These are phyloP conservation scores for Stegophylla sp. DNA, from an alignment of 2,888 invertebrate species.

Conservation along the genomic window DNA sequence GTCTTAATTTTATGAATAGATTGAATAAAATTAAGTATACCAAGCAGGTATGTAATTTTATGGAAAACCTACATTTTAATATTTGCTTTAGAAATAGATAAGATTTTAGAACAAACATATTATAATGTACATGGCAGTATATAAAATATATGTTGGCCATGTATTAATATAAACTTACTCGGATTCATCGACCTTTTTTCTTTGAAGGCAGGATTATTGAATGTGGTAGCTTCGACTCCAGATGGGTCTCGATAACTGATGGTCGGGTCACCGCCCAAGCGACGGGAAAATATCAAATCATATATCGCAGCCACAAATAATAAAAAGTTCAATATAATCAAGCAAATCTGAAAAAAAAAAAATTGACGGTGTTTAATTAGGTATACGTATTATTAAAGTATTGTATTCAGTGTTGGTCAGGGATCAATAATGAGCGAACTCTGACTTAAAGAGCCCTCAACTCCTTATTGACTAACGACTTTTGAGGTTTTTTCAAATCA, in stretches of 20 bases:
- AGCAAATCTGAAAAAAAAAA: conserved; percentile 71
- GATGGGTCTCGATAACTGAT: conserved; percentile 68
- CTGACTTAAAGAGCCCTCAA: no score
- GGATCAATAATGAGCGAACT: no score
- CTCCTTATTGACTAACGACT: no score
- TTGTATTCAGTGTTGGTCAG: no score
- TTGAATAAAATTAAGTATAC: neutral
- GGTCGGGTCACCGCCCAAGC: conserved; percentile 82
- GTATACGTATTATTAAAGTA: neutral
- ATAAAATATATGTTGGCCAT: neutral
- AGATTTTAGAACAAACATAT: neutral
- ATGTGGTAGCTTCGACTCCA: conserved; percentile 75
- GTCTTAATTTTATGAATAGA: neutral
- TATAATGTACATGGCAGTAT: no score
- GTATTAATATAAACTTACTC: conserved; percentile 35
- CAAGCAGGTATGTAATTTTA: neutral
- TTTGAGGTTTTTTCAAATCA: no score
- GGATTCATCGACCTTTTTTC: conserved; percentile 66
- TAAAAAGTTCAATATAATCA: conserved; percentile 77
- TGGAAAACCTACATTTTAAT: conserved; percentile 6
- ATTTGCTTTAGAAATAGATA: neutral
- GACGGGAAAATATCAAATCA: conserved; percentile 79
- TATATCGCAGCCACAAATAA: conserved; percentile 81
- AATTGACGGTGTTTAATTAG: neutral
- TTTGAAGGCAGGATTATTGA: conserved; percentile 85